Base-by-base conservation (phyloP, 1,140 invertebrate species). In the Cherax destructor region DNA sequence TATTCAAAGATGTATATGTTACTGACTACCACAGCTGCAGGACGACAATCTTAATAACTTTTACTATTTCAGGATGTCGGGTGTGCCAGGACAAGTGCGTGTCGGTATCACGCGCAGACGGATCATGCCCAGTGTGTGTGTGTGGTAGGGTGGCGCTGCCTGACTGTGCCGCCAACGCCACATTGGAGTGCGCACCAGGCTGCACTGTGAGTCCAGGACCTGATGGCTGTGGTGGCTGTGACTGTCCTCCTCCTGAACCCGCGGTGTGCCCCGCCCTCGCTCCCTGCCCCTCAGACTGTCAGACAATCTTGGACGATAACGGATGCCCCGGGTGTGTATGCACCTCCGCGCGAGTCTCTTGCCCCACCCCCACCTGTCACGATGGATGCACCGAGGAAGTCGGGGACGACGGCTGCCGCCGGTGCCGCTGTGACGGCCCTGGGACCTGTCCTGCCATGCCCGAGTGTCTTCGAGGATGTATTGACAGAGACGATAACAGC, bases 261-360 rank as follows among this genome's bases (percentile, higher is more conserved):
- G 76, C 18, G 30, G 24, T 87, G 52, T 89, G 87, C 16, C 79
- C 87, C 21, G 61, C 87, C n/a, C 80, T 89, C 6, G 56, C 41
- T 4, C 65, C 87, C 13, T 89, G 87, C 47, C 65, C 79, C 24
- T 72, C 61, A 9, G 56, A 81, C 24, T 89, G 87, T 59, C 87
- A 89, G 87, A 52, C 41, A 56, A 72, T 83, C n/a, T 16, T 89
- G 30, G 87, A 83, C 56, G 65, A 69, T 49, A 76, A 72, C 49
- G 87, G 87, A 4, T 89, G 87, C 52, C 87, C 87, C 11, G 80
- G 79, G 4, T 89, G 87, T 76, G 69, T 65, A 49, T 89, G 87
- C 52, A 65, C 30, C n/a, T 18, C 11, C 18, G 79, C 79, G 21
- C 79, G 24, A 6, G 61, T n/a, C 16, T 41, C 49, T 13, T 89